Base-by-base conservation (phyloP, 2,888 invertebrate species). In the Cheilosia variabilis region DNA sequence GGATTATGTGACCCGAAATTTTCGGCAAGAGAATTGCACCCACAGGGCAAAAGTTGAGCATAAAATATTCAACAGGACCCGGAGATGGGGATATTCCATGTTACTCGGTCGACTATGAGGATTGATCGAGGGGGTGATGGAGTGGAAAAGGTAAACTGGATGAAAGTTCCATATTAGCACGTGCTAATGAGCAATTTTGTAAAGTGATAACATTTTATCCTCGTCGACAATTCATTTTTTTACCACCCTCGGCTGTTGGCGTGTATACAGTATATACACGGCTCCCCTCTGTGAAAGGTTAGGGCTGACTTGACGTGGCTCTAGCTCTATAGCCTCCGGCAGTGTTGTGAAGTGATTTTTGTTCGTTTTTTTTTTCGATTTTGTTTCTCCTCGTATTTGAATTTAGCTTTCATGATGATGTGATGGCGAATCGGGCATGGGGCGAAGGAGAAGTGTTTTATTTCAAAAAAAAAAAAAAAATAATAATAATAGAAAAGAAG, bases 141-240 rank as follows among this genome's bases (percentile, higher is more conserved):
- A 24, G n/a, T n/a, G 55, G 53, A 69, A 31, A 75, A 81, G 75
- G 77, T 81, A 79, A 77, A 87, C 79, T 69, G 84, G 73, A 84
- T 84, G 79, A 81, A 84, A 77, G 68, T 73, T 73, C 78, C 86
- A 82, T 87, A 88, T 88, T 88, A 88, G 87, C 88, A 87, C 83
- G 84, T 87, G 84, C 87, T 88, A 88, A 88, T 88, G 87, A 88
- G 87, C 87, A 88, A 87, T 88, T 88, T 88, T 87, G 87, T 88
- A 87, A 88, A 87, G 87, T 87, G 88, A 88, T 88, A 87, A 87
- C 88, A 87, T 84, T 82, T 82, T 87, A 87, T 88, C 79, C 84
- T 52, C 47, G 75, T 78, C 72, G 73, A 76, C 87, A 86, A 86
- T 86, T 86, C 86, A 86, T 86, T 86, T 86, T 81, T 81, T 76